A percentile compares a stretch with the other conserved stretches of the same genome.
Conservation (phyloP, 2,888 invertebrate genomes). For the Trachelus stipa region DNA sequence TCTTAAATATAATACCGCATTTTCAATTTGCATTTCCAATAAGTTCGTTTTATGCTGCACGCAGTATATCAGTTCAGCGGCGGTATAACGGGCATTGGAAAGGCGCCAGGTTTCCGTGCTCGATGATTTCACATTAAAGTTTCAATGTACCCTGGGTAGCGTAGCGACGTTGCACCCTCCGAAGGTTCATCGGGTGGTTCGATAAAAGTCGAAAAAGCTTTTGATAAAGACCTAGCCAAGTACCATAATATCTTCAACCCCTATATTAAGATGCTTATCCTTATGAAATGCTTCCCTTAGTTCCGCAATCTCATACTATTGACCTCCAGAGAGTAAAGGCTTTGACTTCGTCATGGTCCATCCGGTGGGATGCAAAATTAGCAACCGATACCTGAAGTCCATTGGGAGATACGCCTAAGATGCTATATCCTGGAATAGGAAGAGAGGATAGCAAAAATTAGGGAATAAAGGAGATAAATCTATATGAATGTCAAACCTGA, state of each 20-base stretch:
- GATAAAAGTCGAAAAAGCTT: neutral
- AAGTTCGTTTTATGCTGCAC: constrained; percentile 32
- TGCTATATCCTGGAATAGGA: neutral
- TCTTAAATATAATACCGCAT: constrained; percentile 4
- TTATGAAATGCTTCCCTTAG: neutral
- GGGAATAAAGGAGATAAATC: neutral
- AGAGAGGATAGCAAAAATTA: neutral
- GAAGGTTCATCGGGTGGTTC: neutral
- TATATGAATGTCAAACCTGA: neutral
- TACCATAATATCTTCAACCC: neutral
- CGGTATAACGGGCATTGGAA: constrained; percentile 41
- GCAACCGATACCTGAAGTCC: neutral
- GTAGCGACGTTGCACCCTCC: neutral
- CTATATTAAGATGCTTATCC: neutral
- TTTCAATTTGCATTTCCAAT: constrained; percentile 44
- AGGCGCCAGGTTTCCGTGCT: constrained; percentile 50
- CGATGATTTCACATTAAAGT: constrained; percentile 56
- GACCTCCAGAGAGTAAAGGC: neutral
- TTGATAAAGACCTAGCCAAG: neutral
- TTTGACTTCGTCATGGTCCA: neutral
- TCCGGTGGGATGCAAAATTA: neutral
- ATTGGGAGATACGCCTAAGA: neutral
- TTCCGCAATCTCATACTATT: neutral
- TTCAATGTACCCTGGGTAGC: constrained; percentile 37
- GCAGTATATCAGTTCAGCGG: neutral